Conservation (phyloP, 2,888 invertebrate genomes). For the Abrostola tripartita region DNA sequence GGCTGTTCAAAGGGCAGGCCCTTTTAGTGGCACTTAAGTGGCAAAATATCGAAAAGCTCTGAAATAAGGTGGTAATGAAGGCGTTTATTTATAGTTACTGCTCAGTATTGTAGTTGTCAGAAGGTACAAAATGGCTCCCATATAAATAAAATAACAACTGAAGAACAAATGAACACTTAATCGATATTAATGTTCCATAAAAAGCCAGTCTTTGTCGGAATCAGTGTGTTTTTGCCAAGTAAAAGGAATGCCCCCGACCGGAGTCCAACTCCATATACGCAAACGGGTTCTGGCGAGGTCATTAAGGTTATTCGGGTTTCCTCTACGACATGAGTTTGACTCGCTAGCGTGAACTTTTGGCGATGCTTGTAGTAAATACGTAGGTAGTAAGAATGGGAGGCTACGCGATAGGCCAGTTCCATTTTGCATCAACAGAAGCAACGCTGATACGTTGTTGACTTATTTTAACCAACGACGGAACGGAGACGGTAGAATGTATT, state of each 20-base stretch:
- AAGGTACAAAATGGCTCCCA: background rate
- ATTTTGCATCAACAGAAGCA: too few relatives aligned
- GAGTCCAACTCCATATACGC: constrained; percentile 33
- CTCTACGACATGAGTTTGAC: constrained; percentile 39
- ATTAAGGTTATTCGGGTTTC: constrained; percentile 64
- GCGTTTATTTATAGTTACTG: too few relatives aligned
- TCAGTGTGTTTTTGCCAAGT: constrained; percentile 40
- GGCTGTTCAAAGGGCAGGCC: too few relatives aligned
- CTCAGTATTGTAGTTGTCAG: background rate
- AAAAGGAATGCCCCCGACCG: constrained; percentile 51
- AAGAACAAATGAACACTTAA: constrained; percentile 34
- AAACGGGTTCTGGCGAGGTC: constrained; percentile 67
- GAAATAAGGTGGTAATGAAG: too few relatives aligned
- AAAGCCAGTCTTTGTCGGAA: constrained; percentile 29
- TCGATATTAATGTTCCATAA: constrained; percentile 25
- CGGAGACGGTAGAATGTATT: too few relatives aligned
- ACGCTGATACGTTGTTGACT: too few relatives aligned
- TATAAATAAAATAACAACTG: constrained; percentile 11
- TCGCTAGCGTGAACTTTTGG: constrained; percentile 15
- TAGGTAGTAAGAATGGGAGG: too few relatives aligned
- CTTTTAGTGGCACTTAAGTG: too few relatives aligned
- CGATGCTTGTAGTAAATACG: constrained; percentile 6
- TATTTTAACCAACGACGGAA: too few relatives aligned
- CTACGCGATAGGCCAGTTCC: too few relatives aligned
- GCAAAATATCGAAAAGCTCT: too few relatives aligned